Conservation (phyloP, 2,888 invertebrate genomes). For the Ecdyonurus torrentis region DNA sequence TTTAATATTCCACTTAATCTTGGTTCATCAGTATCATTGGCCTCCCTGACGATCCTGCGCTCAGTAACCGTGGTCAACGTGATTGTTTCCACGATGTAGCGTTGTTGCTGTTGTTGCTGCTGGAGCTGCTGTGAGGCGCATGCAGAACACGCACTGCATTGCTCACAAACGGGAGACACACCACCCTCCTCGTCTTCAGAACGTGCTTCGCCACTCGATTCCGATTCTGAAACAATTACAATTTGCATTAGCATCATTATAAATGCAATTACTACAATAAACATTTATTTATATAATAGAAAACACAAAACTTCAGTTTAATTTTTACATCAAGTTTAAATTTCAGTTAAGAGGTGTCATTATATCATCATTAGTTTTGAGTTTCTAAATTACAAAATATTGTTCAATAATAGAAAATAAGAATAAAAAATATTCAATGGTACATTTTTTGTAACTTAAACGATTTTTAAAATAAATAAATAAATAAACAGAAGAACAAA, state of each 20-base stretch:
- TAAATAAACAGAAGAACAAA: no score
- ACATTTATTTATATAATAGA: not conserved
- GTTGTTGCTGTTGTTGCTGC: not conserved
- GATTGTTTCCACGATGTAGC: constrained; percentile 46
- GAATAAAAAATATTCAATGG: no score
- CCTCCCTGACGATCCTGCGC: constrained; percentile 38
- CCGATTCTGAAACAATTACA: not conserved
- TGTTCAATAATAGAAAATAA: no score
- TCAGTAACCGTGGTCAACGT: constrained; percentile 51
- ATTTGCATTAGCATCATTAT: not conserved
- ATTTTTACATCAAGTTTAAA: not conserved
- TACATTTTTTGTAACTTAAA: no score
- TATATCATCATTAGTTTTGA: not conserved
- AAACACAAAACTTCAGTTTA: not conserved
- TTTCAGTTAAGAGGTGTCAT: not conserved
- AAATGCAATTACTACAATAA: not conserved
- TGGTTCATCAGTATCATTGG: constrained; percentile 21
- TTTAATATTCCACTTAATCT: constrained; percentile 50
- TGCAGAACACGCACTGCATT: not conserved
- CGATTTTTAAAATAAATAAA: no score
- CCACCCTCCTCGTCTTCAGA: not conserved
- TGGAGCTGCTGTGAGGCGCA: not conserved
- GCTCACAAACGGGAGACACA: not conserved
- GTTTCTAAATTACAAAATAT: no score
- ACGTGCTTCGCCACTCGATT: not conserved